These are phyloP conservation scores for Hycleus cichorii DNA, from an alignment of 1,140 invertebrate species.

Conservation along the genomic window DNA sequence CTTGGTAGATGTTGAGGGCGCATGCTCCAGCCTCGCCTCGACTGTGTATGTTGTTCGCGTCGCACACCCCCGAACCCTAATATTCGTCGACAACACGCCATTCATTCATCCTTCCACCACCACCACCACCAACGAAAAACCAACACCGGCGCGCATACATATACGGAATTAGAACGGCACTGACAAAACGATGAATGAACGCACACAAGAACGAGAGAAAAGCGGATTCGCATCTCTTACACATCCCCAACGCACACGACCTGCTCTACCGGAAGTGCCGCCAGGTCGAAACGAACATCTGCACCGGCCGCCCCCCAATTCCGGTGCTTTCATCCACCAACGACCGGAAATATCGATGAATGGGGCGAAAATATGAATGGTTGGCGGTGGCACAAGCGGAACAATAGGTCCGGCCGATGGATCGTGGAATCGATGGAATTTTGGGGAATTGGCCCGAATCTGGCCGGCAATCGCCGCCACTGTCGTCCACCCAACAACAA, in stretches of 20 bases:
- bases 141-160: slow-evolving; percentile 47
- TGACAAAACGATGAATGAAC: slow-evolving; percentile 31
- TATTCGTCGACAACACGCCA: slow-evolving; percentile 40
- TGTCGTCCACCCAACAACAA: too few relatives aligned
- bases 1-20: slow-evolving; percentile 36
- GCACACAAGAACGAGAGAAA: too few relatives aligned
- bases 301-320: slow-evolving; percentile 1
- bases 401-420: too few relatives aligned
- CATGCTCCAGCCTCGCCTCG: slow-evolving; percentile 39
- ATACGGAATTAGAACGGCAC: slow-evolving; percentile 45
- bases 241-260: slow-evolving; percentile 9
- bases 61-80: slow-evolving; percentile 26
- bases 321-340: neutral
- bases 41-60: slow-evolving; percentile 14
- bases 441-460: too few relatives aligned
- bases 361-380: neutral
- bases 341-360: neutral
- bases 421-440: too few relatives aligned
- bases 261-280: slow-evolving; percentile 22
- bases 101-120: slow-evolving; percentile 27
- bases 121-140: slow-evolving; percentile 19
- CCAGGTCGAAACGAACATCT: slow-evolving; percentile 3
- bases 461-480: too few relatives aligned
- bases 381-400: neutral
- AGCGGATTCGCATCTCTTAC: slow-evolving; percentile 22